Percentiles rank a stretch among this genome's conserved stretches.
Evolutionary conservation across 2,797 vertebrate species (phyloP).

Genomic region (Lacerta bilineata): DNA sequence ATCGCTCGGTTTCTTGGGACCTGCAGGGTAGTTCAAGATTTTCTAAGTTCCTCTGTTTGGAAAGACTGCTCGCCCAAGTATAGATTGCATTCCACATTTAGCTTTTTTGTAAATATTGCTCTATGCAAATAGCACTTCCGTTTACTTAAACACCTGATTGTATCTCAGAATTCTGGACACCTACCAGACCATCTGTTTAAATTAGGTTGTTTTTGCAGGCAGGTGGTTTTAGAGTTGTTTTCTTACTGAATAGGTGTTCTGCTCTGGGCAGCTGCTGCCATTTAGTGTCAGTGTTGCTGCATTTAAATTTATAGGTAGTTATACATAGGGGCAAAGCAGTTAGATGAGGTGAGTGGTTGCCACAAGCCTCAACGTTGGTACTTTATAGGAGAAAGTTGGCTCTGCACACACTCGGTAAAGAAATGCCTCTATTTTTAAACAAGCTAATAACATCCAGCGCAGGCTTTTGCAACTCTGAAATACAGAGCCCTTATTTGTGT

Average conservation of each 20-base stretch:
- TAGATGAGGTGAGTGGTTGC: constrained; percentile 8
- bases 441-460: constrained; percentile 65
- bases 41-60: background rate
- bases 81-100: constrained; percentile 22
- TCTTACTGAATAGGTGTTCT: background rate
- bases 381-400: constrained; percentile 69
- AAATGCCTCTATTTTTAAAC: constrained; percentile 74
- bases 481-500: constrained; percentile 70
- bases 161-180: constrained; percentile 31
- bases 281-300: background rate
- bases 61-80: constrained; percentile 10
- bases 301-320: background rate
- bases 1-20: background rate
- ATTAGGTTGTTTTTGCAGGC: constrained; percentile 13
- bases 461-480: constrained; percentile 58
- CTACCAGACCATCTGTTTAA: constrained; percentile 20
- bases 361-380: fast-evolving
- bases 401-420: constrained; percentile 50
- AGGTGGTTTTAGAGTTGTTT: constrained; percentile 18
- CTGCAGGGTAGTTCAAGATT: background rate
- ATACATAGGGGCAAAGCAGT: constrained; percentile 42
- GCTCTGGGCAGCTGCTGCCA: background rate
- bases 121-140: constrained; percentile 17
- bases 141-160: constrained; percentile 20
- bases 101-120: constrained; percentile 33